Base-by-base conservation (phyloP, 2,797 vertebrate species). In the Hoplostethus atlanticus region DNA sequence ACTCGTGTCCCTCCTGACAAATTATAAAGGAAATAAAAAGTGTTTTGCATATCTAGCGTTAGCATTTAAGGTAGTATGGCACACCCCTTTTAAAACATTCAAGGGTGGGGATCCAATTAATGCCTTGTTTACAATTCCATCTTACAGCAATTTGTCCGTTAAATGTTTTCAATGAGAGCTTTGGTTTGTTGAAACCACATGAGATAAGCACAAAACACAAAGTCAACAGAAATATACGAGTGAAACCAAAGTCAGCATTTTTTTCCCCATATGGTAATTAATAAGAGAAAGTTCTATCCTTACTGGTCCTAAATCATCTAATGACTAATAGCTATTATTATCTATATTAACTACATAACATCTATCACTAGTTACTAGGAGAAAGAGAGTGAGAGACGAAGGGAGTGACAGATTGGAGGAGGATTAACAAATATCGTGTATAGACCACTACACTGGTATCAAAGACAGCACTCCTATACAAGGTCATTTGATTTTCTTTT, bases 51-150 rank as follows among this genome's bases (percentile, higher is more conserved):
- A 96, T 96, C 95, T 95, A 96, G 95, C 95, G 34, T 97, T 95
- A 96, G 96, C 96, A 95, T 97, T 97, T 97, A 97, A 97, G 96
- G 96, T 97, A 97, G 96, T 96, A 97, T 97, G 96, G 96, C 96
- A 95, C 95, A 92, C 94, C 95, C 95, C 93, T 89, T 89, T 91
- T 79, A 68, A 90, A 93, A 95, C 91, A 92, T 94, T 93, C 92
- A 92, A 93, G 91, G 90, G 88, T 76, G 91, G 91, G 89, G 84
- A 90, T 93, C 92, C 93, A 94, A 92, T 93, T 92, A 94, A 96
- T 89, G 93, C 95, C 87, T 92, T 86, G 79, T 88, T 77, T 77
- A 83, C 64, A 80, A 79, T 80, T 25, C 90, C 91, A 89, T 93
- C 91, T 84, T 91, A 93, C 90, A 95, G 91, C 94, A 93, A 77